A percentile compares a stretch with the other conserved stretches of the same genome.
phyloP scores from a whole-genome alignment of 1,140 invertebrate genomes.

The Nomia melanderi region DNA sequence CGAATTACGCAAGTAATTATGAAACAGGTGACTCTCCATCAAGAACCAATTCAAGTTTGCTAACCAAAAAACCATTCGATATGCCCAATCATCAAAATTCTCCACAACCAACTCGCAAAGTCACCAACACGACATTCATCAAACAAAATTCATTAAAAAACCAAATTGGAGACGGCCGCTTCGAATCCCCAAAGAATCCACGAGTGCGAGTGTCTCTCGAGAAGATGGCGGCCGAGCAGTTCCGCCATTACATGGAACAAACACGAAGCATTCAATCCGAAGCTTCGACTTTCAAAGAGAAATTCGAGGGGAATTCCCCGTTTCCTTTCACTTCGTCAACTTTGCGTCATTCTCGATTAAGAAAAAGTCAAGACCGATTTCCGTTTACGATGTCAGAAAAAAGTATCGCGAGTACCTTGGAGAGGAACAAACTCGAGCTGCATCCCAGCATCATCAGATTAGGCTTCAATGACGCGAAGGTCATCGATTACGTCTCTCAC shows the following conservation, averaged over 20 bases:
- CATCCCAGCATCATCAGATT: constrained; percentile 66
- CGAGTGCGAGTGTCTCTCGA: constrained; percentile 11
- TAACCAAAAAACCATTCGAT: no score
- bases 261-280: constrained; percentile 49
- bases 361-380: constrained; percentile 67
- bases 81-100: no score
- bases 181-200: no score
- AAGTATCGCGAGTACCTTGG: constrained; percentile 12
- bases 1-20: no score
- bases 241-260: not conserved
- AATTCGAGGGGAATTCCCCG: not conserved
- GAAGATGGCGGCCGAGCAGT: not conserved
- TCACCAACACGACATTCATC: no score
- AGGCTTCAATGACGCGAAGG: constrained; percentile 51
- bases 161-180: not conserved
- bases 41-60: no score
- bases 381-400: constrained; percentile 71
- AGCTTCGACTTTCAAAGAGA: constrained; percentile 4
- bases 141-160: no score
- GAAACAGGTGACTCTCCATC: no score
- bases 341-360: constrained; percentile 50
- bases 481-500: constrained; percentile 48
- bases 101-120: no score
- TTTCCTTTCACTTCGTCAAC: constrained; percentile 41
- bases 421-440: constrained; percentile 38